Evolutionary conservation across 2,113 vertebrate species (phyloP).

Genomic region (Fregata magnificens): DNA sequence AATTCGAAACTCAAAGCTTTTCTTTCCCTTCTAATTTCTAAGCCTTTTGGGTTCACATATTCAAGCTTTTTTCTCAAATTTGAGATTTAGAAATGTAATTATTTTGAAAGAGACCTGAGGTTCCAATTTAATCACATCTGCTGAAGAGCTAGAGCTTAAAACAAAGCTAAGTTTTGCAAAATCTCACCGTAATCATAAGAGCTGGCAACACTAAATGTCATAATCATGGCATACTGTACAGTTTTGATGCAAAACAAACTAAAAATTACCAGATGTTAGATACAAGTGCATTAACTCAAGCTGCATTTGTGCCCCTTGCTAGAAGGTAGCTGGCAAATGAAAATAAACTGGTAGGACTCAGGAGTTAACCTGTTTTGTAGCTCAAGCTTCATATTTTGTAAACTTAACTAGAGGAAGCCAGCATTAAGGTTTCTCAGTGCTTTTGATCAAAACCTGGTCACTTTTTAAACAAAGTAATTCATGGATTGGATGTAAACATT

Average conservation of each 20-base stretch:
- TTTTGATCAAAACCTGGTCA: background rate
- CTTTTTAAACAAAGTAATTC: background rate
- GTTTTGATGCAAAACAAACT: background rate
- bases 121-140: background rate
- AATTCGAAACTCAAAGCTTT: background rate
- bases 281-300: background rate
- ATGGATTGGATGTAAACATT: background rate
- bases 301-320: background rate
- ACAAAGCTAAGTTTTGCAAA: conserved; percentile 8
- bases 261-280: conserved; percentile 6
- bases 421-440: background rate
- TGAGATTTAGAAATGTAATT: background rate
- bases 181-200: background rate
- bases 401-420: background rate
- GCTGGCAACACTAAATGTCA: background rate
- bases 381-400: background rate
- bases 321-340: background rate
- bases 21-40: background rate
- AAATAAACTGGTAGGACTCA: background rate
- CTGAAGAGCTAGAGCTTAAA: background rate
- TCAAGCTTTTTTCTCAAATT: background rate
- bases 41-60: background rate
- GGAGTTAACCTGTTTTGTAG: background rate
- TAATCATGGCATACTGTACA: background rate
- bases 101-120: background rate